These are phyloP conservation scores for Staurois parvus DNA, from an alignment of 2,797 vertebrate species.

Conservation along the genomic window DNA sequence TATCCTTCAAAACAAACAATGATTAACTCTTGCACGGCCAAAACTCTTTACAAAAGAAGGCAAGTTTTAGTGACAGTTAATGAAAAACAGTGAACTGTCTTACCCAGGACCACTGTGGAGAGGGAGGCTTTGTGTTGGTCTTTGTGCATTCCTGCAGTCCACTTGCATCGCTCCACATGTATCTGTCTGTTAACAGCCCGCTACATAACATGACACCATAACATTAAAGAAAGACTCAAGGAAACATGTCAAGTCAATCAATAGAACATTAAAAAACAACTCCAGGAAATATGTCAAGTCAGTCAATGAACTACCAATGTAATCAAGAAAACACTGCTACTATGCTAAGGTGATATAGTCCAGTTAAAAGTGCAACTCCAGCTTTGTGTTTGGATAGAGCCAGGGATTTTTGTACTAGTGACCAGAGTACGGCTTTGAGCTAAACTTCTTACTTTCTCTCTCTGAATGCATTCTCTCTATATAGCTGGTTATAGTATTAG, in stretches of 20 bases:
- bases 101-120: constrained; percentile 96
- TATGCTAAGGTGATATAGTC: too few relatives aligned
- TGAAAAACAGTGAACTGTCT: constrained; percentile 43
- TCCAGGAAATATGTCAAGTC: not conserved
- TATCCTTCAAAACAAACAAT: constrained; percentile 30
- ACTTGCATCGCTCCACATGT: constrained; percentile 96
- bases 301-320: not conserved
- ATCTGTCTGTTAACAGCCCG: constrained; percentile 94
- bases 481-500: not conserved
- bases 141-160: constrained; percentile 95
- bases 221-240: not conserved
- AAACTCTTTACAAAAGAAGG: too few relatives aligned
- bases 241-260: not conserved
- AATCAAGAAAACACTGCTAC: not conserved
- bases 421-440: too few relatives aligned
- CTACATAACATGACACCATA: constrained; percentile 72
- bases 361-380: too few relatives aligned
- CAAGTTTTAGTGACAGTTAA: too few relatives aligned
- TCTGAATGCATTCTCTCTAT: too few relatives aligned
- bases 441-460: too few relatives aligned
- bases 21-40: not conserved
- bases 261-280: too few relatives aligned
- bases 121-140: constrained; percentile 87
- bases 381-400: too few relatives aligned
- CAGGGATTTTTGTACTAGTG: too few relatives aligned